Conservation (phyloP, 2,888 invertebrate species). For the Drosophila flavopinicola region DNA sequence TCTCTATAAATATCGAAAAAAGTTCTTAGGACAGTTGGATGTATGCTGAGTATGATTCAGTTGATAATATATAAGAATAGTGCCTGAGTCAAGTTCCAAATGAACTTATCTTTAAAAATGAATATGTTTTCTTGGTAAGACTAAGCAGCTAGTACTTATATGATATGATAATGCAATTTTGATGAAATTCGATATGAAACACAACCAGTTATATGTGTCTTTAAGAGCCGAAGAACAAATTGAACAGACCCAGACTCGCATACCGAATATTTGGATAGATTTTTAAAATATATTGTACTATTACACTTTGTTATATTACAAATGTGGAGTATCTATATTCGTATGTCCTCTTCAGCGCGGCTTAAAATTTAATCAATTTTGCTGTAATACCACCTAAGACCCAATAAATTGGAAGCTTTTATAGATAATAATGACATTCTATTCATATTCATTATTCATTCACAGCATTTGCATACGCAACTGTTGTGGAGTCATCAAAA, state of each 20-base stretch:
- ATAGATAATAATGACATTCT: conserved; percentile 6
- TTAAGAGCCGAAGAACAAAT: no score
- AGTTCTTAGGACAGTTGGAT: background rate
- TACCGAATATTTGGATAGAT: background rate
- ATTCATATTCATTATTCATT: conserved; percentile 6
- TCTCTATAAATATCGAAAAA: no score
- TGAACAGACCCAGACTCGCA: no score
- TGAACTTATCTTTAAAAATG: background rate
- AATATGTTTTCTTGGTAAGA: conserved; percentile 4
- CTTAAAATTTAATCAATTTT: background rate
- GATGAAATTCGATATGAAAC: background rate
- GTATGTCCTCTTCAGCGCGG: no score
- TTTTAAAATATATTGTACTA: no score
- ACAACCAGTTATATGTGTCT: no score
- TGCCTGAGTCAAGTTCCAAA: background rate
- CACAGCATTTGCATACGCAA: conserved; percentile 17
- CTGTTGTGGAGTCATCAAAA: conserved; percentile 22
- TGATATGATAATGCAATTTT: background rate
- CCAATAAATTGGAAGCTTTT: background rate
- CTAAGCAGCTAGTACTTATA: background rate
- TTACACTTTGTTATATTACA: no score
- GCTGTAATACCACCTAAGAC: background rate
- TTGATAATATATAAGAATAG: background rate
- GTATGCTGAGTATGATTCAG: conserved; percentile 5
- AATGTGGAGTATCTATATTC: background rate